A percentile compares a stretch with the other conserved stretches of the same genome.
Conservation (phyloP, 1,140 invertebrate genomes). For the Sogatella furcifera region DNA sequence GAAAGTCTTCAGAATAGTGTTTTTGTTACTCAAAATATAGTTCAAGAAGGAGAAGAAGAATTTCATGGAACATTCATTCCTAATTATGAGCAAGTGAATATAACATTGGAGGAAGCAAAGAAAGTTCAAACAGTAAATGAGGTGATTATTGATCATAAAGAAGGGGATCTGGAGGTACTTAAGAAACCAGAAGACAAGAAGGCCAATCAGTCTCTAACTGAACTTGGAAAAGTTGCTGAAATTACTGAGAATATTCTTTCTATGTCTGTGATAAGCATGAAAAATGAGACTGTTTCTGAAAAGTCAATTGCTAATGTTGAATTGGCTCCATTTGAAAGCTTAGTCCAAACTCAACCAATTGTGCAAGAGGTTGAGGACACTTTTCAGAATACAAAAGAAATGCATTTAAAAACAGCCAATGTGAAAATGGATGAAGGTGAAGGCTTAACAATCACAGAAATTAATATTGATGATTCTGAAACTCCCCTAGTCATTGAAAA, state of each 20-base stretch:
- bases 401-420: conserved; percentile 12
- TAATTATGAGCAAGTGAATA: conserved; percentile 15
- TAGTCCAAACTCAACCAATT: conserved; percentile 27
- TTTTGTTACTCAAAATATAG: conserved; percentile 25
- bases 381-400: conserved; percentile 8
- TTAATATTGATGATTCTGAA: conserved; percentile 27
- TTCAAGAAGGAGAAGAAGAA: conserved; percentile 27
- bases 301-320: conserved; percentile 27
- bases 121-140: conserved; percentile 24
- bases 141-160: conserved; percentile 24
- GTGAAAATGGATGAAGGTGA: conserved; percentile 38
- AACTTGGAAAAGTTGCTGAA: conserved; percentile 17
- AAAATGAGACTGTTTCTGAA: conserved; percentile 18
- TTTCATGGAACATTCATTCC: conserved; percentile 19
- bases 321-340: conserved; percentile 28
- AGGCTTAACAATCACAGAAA: conserved; percentile 38
- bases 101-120: conserved; percentile 20
- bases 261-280: conserved; percentile 13
- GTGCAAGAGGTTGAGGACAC: conserved; percentile 25
- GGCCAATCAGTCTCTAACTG: conserved; percentile 14
- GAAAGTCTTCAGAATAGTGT: conserved; percentile 26
- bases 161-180: conserved; percentile 18
- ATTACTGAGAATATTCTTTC: conserved; percentile 17
- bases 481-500: conserved; percentile 35
- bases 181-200: conserved; percentile 19